phyloP scores from a whole-genome alignment of 1,140 invertebrate genomes.

The Dolichoris vasculosae region DNA sequence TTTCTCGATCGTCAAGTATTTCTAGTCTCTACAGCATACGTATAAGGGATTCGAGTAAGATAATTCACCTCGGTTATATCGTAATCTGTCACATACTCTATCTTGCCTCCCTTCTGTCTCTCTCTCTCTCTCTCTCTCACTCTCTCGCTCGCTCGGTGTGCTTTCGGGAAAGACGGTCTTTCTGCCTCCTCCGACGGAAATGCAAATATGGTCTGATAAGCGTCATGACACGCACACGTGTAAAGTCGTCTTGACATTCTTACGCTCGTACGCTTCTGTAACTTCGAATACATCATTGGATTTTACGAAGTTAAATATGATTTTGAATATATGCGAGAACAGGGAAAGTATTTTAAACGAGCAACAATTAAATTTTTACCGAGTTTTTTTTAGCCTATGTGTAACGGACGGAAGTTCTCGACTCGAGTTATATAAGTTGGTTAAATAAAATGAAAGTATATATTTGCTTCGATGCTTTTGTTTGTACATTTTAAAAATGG shows the following conservation, averaged over 20 bases:
- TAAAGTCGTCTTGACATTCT: conserved; percentile 14
- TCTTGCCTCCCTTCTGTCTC: neutral
- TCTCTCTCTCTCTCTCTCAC: neutral
- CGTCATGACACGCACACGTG: conserved; percentile 2
- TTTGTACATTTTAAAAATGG: neutral
- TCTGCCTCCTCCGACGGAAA: conserved; percentile 12
- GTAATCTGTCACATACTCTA: conserved; percentile 13
- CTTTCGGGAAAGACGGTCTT: conserved; percentile 19
- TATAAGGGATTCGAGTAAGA: neutral
- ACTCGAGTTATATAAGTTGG: neutral
- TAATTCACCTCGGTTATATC: neutral
- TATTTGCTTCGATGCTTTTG: neutral
- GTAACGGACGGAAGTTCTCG: neutral
- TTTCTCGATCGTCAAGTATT: neutral
- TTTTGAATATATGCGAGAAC: neutral
- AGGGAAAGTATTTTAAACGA: neutral
- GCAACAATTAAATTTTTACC: neutral
- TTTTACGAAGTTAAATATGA: neutral
- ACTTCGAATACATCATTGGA: neutral
- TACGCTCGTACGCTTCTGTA: neutral
- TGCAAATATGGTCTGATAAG: conserved; percentile 34
- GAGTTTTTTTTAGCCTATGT: neutral
- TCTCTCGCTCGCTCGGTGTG: neutral
- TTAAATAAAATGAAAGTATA: neutral
- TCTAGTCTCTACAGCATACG: neutral